Conservation (phyloP, 2,113 vertebrate genomes). For the Noturus placidus region DNA sequence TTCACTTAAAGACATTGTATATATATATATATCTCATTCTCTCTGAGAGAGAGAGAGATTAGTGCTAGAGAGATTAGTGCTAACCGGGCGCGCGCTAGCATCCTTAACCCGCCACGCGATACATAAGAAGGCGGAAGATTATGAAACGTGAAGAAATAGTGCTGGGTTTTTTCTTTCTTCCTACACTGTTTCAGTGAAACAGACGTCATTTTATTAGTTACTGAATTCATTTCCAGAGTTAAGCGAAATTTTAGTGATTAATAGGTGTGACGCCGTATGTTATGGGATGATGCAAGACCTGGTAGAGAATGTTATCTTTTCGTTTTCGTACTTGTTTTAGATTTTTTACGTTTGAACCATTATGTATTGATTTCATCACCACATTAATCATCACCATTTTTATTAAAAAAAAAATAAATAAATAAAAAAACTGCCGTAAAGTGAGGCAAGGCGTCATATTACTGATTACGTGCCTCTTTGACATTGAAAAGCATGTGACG, state of each 20-base stretch:
- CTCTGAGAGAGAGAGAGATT: too few species aligned
- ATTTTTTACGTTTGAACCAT: too few species aligned
- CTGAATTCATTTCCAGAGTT: background rate
- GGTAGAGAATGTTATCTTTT: background rate
- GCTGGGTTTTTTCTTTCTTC: background rate
- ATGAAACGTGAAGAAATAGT: background rate
- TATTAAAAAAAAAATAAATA: background rate
- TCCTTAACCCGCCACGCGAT: background rate
- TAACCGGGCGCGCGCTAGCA: background rate
- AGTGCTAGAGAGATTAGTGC: too few species aligned
- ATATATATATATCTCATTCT: too few species aligned
- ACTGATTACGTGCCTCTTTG: background rate
- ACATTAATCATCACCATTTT: background rate
- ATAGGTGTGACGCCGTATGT: background rate
- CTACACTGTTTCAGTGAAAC: background rate
- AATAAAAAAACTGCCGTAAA: background rate
- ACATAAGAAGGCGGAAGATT: slow-evolving; percentile 9
- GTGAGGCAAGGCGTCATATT: background rate
- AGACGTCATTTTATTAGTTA: background rate
- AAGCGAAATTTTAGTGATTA: background rate
- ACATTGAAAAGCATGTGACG: background rate
- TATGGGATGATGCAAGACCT: background rate
- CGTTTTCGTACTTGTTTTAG: too few species aligned
- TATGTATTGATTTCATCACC: too few species aligned
- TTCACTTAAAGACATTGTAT: too few species aligned